Evolutionary conservation across 2,888 invertebrate genomes (phyloP).

Genomic region (Hydraecia micacea): DNA sequence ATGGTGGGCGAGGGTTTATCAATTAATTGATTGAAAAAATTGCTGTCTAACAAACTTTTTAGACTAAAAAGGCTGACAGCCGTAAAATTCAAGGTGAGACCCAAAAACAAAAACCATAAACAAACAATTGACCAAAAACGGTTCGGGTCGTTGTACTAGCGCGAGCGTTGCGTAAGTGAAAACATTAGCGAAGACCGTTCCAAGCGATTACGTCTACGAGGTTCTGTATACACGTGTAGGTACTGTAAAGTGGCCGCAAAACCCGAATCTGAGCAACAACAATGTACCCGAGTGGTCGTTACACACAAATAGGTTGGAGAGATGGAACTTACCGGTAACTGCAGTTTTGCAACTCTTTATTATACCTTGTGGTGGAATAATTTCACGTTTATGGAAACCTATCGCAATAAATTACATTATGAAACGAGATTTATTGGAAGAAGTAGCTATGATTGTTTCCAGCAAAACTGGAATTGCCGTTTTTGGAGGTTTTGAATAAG

Average conservation of each 20-base stretch:
- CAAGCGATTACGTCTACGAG: conserved; percentile 55
- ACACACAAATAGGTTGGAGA: conserved; percentile 43
- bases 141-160: conserved; percentile 61
- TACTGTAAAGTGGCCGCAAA: conserved; percentile 51
- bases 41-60: conserved; percentile 33
- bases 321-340: conserved; percentile 35
- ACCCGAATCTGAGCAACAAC: conserved; percentile 39
- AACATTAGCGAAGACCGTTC: conserved; percentile 71
- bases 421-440: conserved; percentile 47
- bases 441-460: conserved; percentile 8
- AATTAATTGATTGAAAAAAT: conserved; percentile 29
- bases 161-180: conserved; percentile 72
- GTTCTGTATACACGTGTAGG: conserved; percentile 49
- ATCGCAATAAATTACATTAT: conserved; percentile 39
- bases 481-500: neutral
- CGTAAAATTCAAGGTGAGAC: conserved; percentile 62
- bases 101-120: conserved; percentile 62
- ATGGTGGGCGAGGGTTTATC: conserved; percentile 43
- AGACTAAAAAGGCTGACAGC: conserved; percentile 27
- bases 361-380: conserved; percentile 23
- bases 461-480: neutral
- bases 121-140: conserved; percentile 52
- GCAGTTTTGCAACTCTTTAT: conserved; percentile 51
- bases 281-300: conserved; percentile 35
- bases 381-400: conserved; percentile 49